Percentiles rank a stretch among this genome's conserved stretches.
Evolutionary conservation across 64 coral and sea anemone genomes (phyloP).

Genomic region (Montipora foliosa): DNA sequence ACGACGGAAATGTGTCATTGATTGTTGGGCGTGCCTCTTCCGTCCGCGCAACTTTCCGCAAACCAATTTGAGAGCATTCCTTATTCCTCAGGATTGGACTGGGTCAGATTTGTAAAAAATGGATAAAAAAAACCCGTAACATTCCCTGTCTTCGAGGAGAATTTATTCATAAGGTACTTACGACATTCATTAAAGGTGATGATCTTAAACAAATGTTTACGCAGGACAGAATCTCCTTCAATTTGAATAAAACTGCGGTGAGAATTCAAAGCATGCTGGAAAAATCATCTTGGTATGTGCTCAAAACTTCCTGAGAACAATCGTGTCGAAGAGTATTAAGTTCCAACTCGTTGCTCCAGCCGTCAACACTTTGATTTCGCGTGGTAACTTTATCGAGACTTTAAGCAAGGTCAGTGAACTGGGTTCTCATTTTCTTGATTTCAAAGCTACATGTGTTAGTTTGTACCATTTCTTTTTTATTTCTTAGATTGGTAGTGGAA

Average conservation of each 20-base stretch:
- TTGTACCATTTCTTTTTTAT: not conserved
- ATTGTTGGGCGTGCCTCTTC: not conserved
- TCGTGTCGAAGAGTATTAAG: not conserved
- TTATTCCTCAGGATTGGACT: not conserved
- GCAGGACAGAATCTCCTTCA: not conserved
- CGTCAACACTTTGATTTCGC: not conserved
- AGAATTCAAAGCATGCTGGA: not conserved
- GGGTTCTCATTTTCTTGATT: not conserved
- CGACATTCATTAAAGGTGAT: not conserved
- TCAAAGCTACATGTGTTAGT: not conserved
- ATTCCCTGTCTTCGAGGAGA: not conserved
- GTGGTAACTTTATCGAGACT: not conserved
- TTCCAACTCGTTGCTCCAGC: not conserved
- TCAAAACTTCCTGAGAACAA: not conserved
- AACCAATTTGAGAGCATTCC: not conserved
- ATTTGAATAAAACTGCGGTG: not conserved
- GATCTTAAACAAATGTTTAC: conserved; percentile 11
- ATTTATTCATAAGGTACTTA: not conserved
- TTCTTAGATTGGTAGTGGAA: not conserved
- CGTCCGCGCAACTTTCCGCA: not conserved
- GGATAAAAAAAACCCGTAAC: no score
- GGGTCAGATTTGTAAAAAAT: no score
- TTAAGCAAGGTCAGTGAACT: not conserved
- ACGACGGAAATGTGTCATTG: not conserved
- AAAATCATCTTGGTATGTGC: not conserved